Percentiles rank a stretch among this genome's conserved stretches.
These are phyloP conservation scores for Acanthopagrus latus DNA, from an alignment of 2,797 vertebrate species.

Conservation along the genomic window DNA sequence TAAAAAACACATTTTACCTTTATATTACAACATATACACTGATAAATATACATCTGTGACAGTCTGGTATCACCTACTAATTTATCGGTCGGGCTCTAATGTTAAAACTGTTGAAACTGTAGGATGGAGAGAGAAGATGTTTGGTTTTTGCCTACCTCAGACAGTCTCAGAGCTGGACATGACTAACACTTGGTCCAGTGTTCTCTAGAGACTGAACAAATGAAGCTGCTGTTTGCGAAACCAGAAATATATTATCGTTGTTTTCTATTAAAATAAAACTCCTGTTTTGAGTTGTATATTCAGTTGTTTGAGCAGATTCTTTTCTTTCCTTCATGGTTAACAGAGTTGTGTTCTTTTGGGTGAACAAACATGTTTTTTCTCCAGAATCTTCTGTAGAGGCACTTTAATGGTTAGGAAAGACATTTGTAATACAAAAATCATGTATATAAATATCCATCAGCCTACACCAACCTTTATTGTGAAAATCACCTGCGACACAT, in stretches of 20 bases:
- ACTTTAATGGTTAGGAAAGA: constrained; percentile 12
- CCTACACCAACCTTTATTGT: not conserved
- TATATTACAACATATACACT: too few species aligned
- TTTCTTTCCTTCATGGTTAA: not conserved
- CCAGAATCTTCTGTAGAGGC: not conserved
- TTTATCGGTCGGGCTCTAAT: too few species aligned
- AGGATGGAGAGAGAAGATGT: too few species aligned
- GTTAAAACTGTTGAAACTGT: too few species aligned
- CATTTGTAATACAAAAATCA: constrained; percentile 31
- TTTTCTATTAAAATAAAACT: constrained; percentile 22
- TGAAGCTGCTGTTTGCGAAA: not conserved
- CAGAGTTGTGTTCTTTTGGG: too few species aligned
- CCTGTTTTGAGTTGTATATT: not conserved
- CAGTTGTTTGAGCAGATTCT: not conserved
- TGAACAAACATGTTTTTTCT: too few species aligned
- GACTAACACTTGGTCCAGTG: not conserved
- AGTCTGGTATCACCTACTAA: too few species aligned
- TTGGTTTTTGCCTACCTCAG: not conserved
- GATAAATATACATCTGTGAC: too few species aligned
- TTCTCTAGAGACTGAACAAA: not conserved
- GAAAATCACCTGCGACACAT: constrained; percentile 22
- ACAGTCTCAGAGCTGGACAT: not conserved
- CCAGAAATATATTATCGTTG: not conserved
- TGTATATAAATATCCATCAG: not conserved
- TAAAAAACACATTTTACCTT: too few species aligned